Evolutionary conservation across 2,888 invertebrate species (phyloP).

Genomic region (Calameuta filiformis): DNA sequence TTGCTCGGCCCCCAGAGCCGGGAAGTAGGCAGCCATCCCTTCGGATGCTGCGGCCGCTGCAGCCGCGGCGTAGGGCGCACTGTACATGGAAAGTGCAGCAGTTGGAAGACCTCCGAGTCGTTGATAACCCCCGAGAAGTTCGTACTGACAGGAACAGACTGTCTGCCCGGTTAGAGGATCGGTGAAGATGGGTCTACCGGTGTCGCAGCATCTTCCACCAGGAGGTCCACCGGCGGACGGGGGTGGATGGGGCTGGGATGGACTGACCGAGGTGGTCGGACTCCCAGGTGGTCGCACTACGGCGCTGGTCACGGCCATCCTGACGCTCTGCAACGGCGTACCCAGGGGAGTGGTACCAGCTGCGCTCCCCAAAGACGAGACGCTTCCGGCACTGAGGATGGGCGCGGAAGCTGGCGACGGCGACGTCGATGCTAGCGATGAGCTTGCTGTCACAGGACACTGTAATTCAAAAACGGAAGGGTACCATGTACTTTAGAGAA

Average conservation of each 20-base stretch:
- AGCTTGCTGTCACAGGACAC: slow-evolving; percentile 64
- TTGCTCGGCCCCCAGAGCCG: slow-evolving; percentile 86
- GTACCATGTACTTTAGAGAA: slow-evolving; percentile 3
- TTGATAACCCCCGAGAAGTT: slow-evolving; percentile 85
- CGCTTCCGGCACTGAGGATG: slow-evolving; percentile 47
- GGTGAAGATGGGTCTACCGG: slow-evolving; percentile 90
- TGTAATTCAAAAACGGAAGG: slow-evolving; percentile 37
- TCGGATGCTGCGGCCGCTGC: slow-evolving; percentile 67
- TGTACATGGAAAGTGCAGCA: slow-evolving; percentile 79
- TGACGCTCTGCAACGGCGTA: slow-evolving; percentile 67
- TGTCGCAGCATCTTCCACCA: slow-evolving; percentile 84
- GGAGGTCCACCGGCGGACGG: slow-evolving; percentile 62
- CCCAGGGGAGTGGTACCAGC: slow-evolving; percentile 49
- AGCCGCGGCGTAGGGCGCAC: slow-evolving; percentile 80
- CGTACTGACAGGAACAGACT: slow-evolving; percentile 91
- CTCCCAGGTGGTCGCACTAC: slow-evolving; percentile 68
- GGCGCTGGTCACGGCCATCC: slow-evolving; percentile 69
- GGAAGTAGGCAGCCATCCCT: slow-evolving; percentile 89
- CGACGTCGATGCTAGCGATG: slow-evolving; percentile 59
- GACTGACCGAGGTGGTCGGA: slow-evolving; percentile 68
- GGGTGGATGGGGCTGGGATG: slow-evolving; percentile 68
- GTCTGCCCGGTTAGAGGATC: slow-evolving; percentile 90
- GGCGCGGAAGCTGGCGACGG: slow-evolving; percentile 53
- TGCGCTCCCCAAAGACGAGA: slow-evolving; percentile 51
- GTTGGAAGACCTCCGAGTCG: slow-evolving; percentile 79